Evolutionary conservation across 2,888 invertebrate genomes (phyloP).

Genomic region (Melitaea athalia): DNA sequence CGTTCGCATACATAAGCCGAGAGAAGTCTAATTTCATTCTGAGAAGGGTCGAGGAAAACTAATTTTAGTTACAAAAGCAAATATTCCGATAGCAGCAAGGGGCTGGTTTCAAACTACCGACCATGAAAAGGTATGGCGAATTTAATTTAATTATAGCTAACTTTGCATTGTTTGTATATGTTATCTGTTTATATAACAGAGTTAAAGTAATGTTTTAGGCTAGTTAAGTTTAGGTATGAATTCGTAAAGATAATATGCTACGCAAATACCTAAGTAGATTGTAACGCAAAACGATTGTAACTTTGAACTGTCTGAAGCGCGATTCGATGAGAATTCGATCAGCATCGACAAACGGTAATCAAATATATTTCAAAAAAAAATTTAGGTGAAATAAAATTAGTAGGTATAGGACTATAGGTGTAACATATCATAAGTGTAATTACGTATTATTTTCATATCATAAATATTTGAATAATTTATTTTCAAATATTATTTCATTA

Average conservation of each 20-base stretch:
- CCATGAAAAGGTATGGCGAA: slow-evolving; percentile 47
- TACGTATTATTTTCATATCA: background rate
- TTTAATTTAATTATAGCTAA: slow-evolving; percentile 57
- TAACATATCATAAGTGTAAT: too few species aligned
- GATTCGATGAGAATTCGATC: too few species aligned
- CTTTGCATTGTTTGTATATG: slow-evolving; percentile 13
- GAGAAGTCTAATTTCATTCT: slow-evolving; percentile 63
- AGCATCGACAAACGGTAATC: too few species aligned
- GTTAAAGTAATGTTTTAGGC: background rate
- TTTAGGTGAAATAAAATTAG: too few species aligned
- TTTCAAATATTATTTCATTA: background rate
- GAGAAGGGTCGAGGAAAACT: slow-evolving; percentile 65
- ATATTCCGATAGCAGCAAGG: slow-evolving; percentile 54
- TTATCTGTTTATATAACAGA: background rate
- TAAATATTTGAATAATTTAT: background rate
- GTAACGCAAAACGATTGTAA: too few species aligned
- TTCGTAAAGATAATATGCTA: too few species aligned
- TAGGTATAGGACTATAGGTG: too few species aligned
- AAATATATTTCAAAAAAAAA: too few species aligned
- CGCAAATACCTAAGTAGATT: too few species aligned
- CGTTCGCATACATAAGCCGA: slow-evolving; percentile 35
- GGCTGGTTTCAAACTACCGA: slow-evolving; percentile 48
- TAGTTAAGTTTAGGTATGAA: background rate
- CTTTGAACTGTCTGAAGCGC: too few species aligned
- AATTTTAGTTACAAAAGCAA: slow-evolving; percentile 73